Conservation (phyloP, 2,888 invertebrate species). For the Campaea margaritaria region DNA sequence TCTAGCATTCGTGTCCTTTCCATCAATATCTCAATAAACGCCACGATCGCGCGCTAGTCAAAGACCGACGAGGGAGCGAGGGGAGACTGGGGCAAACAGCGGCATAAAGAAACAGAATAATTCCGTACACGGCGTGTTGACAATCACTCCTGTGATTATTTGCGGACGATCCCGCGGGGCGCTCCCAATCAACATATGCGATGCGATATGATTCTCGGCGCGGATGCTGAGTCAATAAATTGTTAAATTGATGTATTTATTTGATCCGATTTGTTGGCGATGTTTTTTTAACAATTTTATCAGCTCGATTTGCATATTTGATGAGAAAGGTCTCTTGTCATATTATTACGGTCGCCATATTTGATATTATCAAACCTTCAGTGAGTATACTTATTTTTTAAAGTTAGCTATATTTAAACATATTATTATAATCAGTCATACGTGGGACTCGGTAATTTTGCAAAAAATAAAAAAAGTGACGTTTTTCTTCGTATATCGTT, state of each 20-base stretch:
- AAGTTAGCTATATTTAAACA: too few species aligned
- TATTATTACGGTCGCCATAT: too few species aligned
- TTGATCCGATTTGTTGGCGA: conserved; percentile 1
- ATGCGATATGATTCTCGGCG: conserved; percentile 24
- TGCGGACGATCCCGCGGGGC: conserved; percentile 67
- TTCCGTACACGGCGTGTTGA: conserved; percentile 74
- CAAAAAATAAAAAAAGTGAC: too few species aligned
- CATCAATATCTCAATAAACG: background rate
- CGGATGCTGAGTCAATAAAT: conserved; percentile 10
- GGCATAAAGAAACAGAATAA: conserved; percentile 58
- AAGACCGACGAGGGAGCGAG: conserved; percentile 8
- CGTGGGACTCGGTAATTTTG: too few species aligned
- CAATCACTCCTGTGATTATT: conserved; percentile 82
- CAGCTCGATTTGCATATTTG: too few species aligned
- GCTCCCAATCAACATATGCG: conserved; percentile 56
- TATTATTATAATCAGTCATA: too few species aligned
- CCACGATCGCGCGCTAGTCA: background rate
- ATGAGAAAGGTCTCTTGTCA: too few species aligned
- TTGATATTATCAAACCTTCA: too few species aligned
- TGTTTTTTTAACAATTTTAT: too few species aligned
- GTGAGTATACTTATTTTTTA: too few species aligned
- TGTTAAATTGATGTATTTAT: conserved; percentile 19
- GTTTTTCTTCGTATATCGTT: too few species aligned
- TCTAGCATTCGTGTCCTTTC: too few species aligned
- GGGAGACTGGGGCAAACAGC: conserved; percentile 45